A percentile compares a stretch with the other conserved stretches of the same genome.
phyloP scores from a whole-genome alignment of 2,888 invertebrate genomes.

The Melieria crassipennis region DNA sequence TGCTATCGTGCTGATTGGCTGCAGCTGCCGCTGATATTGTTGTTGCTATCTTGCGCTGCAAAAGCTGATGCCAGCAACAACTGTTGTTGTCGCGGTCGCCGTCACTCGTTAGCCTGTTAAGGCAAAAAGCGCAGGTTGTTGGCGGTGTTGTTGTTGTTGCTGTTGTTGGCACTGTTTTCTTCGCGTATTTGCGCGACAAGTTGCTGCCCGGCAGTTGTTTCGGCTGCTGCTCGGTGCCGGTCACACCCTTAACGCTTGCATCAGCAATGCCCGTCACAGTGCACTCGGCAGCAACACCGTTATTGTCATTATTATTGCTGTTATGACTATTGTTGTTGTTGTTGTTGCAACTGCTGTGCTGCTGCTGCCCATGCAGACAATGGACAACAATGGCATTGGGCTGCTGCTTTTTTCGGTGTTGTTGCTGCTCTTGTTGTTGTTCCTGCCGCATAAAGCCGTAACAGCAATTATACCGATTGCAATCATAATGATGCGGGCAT shows the following conservation, averaged over 20 bases:
- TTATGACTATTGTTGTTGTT: too few relatives aligned
- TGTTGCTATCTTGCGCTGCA: too few relatives aligned
- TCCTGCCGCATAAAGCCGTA: not conserved
- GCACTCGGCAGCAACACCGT: not conserved
- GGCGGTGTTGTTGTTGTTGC: not conserved
- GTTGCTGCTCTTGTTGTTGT: not conserved
- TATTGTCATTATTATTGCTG: not conserved
- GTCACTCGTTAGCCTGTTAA: not conserved
- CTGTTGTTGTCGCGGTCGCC: too few relatives aligned
- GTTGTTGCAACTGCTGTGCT: not conserved
- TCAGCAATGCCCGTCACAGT: not conserved
- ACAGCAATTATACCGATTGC: not conserved
- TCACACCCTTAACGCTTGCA: not conserved
- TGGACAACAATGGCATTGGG: not conserved
- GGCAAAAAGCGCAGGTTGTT: not conserved
- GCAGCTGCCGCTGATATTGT: too few relatives aligned
- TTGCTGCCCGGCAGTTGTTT: not conserved
- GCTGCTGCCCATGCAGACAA: not conserved
- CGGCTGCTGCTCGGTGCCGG: too few relatives aligned
- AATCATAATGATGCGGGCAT: not conserved
- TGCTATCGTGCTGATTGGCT: too few relatives aligned
- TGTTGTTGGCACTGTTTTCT: not conserved
- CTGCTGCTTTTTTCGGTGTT: not conserved
- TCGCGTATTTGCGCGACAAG: not conserved
- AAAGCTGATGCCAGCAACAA: too few relatives aligned